phyloP scores from a whole-genome alignment of 2,113 vertebrate species.

The Oncorhynchus masou region DNA sequence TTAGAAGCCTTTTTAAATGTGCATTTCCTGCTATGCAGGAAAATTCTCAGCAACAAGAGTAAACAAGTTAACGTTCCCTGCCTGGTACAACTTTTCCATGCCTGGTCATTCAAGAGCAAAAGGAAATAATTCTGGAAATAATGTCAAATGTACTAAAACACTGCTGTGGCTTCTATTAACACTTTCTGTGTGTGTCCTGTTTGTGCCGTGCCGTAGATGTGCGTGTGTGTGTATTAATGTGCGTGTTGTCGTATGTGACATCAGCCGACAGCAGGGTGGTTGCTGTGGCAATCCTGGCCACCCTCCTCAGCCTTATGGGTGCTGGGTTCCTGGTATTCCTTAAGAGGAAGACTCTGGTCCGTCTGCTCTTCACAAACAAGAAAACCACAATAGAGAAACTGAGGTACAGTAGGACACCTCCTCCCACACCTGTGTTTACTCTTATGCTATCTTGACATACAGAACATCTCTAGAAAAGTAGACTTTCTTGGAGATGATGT shows the following conservation, averaged over 20 bases:
- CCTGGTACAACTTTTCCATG: too few species aligned
- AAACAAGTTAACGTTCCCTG: too few species aligned
- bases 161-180: not conserved
- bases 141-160: not conserved
- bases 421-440: not conserved
- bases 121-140: too few species aligned
- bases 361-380: conserved; percentile 81
- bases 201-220: conserved; percentile 70
- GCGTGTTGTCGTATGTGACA: conserved; percentile 70
- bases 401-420: conserved; percentile 72
- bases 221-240: conserved; percentile 76
- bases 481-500: too few species aligned
- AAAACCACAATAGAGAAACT: conserved; percentile 89
- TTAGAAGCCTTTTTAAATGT: too few species aligned
- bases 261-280: conserved; percentile 80
- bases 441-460: too few species aligned
- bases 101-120: too few species aligned
- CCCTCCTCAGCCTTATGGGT: conserved; percentile 75
- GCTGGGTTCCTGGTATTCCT: conserved; percentile 74
- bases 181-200: conserved; percentile 42
- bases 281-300: conserved; percentile 75
- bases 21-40: too few species aligned
- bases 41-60: too few species aligned
- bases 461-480: too few species aligned
- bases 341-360: conserved; percentile 83